Evolutionary conservation across 1,140 invertebrate species (phyloP).

Genomic region (Sitophilus oryzae): DNA sequence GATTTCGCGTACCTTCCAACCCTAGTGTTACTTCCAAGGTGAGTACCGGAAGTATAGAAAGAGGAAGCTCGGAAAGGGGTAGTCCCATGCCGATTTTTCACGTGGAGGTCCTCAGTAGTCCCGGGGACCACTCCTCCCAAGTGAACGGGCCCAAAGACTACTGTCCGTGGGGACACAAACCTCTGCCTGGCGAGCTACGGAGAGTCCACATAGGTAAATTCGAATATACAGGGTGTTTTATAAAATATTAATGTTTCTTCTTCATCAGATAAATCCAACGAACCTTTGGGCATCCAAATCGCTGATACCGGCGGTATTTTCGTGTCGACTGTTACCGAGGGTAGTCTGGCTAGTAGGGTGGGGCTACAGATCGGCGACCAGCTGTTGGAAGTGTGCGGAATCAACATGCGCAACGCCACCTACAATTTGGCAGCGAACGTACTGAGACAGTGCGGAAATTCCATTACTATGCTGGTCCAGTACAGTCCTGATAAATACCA

Average conservation of each 20-base stretch:
- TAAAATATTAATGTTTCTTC: not conserved
- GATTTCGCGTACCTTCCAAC: conserved; percentile 87
- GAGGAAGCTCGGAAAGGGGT: conserved; percentile 73
- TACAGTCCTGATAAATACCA: conserved; percentile 89
- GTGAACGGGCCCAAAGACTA: conserved; percentile 68
- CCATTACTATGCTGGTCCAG: conserved; percentile 93
- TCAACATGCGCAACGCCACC: conserved; percentile 93
- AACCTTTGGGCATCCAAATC: conserved; percentile 91
- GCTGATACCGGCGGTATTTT: conserved; percentile 86
- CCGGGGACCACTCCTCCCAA: conserved; percentile 46
- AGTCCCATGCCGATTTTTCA: conserved; percentile 88
- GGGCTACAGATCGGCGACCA: conserved; percentile 95
- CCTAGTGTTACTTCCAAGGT: conserved; percentile 83
- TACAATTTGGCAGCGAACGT: conserved; percentile 89
- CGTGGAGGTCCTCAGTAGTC: conserved; percentile 74
- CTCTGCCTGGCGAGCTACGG: conserved; percentile 77
- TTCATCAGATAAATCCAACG: conserved; percentile 70
- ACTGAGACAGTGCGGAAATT: conserved; percentile 88
- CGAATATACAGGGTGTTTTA: not conserved
- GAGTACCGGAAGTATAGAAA: conserved; percentile 84
- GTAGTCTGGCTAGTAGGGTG: conserved; percentile 85
- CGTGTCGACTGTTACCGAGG: conserved; percentile 87
- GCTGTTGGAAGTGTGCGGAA: conserved; percentile 92
- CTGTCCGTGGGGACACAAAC: conserved; percentile 58
- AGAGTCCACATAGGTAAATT: conserved; percentile 66